Base-by-base conservation (phyloP, 2,797 vertebrate species). In the Gobionotothen gibberifrons region DNA sequence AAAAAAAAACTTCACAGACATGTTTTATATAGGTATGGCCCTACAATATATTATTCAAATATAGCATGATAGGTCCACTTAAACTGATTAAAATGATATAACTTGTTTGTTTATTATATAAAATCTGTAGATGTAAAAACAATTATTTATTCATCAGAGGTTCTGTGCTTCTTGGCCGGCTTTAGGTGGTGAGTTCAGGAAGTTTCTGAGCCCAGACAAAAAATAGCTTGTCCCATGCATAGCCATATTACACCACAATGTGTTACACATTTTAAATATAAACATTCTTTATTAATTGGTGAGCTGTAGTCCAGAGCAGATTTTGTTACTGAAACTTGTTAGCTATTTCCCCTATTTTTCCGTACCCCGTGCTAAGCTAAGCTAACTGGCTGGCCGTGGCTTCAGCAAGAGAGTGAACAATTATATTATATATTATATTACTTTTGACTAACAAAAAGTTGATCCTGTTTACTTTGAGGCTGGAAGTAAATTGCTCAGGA, bases 351-450 rank as follows among this genome's bases (percentile, higher is more conserved):
- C 19, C 5, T 40, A 13, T 36, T 14, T 62, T 40, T 47, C 42
- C 17, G n/a, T 19, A 56, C 32, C 52, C 26, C n/a, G 21, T 43
- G 72, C 56, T 68, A 51, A 69, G 22, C 17, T 48, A 46, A 22
- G 3, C 47, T 21, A 42, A 22, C 40, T 12, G 13, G 1, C 47
- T 40, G 15, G 22, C 17, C 46, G 19, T 26, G 36, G 56, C 36
- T 26, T 54, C 5, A 26, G 22, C 19, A 26, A 22, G 32, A 72
- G 32, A 58, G 9, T 9, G 0, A 67, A 51, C 42, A 3, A 26
- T 9, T 13, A 1, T 52, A 48, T 26, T 22, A 22, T 22, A 22
- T 22, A 22, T 22, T 5, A 26, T 26, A 26, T 19, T 16, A 22
- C 49, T 43, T 46, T 46, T 16, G 8, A 46, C 44, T 16, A 46